A percentile compares a stretch with the other conserved stretches of the same genome.
Conservation (phyloP, 2,113 vertebrate genomes). For the Falcunculus frontatus region DNA sequence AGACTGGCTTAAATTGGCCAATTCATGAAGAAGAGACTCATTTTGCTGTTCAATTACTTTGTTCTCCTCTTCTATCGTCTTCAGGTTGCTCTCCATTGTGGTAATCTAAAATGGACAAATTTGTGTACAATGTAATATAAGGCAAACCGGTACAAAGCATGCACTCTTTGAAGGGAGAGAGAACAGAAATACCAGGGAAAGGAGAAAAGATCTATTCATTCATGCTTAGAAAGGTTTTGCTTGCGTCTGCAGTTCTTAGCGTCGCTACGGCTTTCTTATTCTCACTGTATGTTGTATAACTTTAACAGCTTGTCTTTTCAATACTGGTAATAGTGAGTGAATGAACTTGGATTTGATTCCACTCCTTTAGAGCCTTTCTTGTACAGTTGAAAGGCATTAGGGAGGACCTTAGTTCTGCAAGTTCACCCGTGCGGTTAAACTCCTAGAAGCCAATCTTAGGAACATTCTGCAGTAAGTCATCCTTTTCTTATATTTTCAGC, state of each 20-base stretch:
- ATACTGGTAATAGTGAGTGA: neutral
- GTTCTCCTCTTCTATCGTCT: slow-evolving; percentile 99
- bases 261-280: neutral
- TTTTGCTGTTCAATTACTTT: slow-evolving; percentile 99
- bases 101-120: slow-evolving; percentile 85
- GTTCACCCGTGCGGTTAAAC: neutral
- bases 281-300: neutral
- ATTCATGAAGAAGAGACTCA: slow-evolving; percentile 96
- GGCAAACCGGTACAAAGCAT: slow-evolving; percentile 5
- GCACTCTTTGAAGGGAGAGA: neutral
- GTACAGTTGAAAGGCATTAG: neutral
- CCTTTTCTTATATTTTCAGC: neutral
- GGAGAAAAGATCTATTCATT: neutral
- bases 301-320: slow-evolving; percentile 3
- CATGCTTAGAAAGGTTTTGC: neutral
- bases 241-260: neutral
- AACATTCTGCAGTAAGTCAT: neutral
- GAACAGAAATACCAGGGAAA: neutral
- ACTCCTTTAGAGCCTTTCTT: neutral
- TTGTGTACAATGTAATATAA: slow-evolving; percentile 64
- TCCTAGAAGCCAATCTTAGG: neutral
- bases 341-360: neutral
- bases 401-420: neutral
- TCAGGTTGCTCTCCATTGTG: slow-evolving; percentile 99
- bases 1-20: slow-evolving; percentile 98